Conservation (phyloP, 2,888 invertebrate genomes). For the Hyalella azteca region DNA sequence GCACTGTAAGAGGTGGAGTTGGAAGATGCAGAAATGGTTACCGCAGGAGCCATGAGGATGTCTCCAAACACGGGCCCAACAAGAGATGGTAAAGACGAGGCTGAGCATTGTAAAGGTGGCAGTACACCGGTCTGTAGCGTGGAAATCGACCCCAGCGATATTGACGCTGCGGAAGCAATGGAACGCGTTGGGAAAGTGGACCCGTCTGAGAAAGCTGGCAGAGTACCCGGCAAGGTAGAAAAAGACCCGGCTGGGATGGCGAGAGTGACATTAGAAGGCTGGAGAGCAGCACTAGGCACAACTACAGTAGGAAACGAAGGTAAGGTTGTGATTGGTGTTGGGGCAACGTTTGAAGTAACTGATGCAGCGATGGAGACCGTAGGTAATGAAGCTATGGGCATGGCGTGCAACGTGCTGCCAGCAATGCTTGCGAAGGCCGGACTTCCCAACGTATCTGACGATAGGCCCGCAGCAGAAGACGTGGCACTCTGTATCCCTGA, state of each 20-base stretch:
- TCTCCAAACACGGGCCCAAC: slow-evolving; percentile 8
- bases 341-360: neutral
- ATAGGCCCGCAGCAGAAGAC: neutral
- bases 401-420: neutral
- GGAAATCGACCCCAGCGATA: slow-evolving; percentile 8
- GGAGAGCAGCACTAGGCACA: slow-evolving; percentile 17
- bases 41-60: slow-evolving; percentile 5
- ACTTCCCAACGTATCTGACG: neutral
- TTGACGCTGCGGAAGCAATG: neutral
- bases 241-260: slow-evolving; percentile 26
- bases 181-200: slow-evolving; percentile 19
- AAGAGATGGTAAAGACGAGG: neutral
- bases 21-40: neutral
- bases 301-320: slow-evolving; percentile 24
- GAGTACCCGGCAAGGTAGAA: neutral
- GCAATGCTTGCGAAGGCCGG: slow-evolving; percentile 13
- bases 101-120: neutral
- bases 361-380: neutral
- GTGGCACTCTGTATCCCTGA: neutral
- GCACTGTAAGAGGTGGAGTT: slow-evolving; percentile 2
- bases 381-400: slow-evolving; percentile 14
- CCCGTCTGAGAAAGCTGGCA: slow-evolving; percentile 13
- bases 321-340: neutral
- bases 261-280: neutral
- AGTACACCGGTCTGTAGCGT: slow-evolving; percentile 25